Evolutionary conservation across 2,797 vertebrate species (phyloP).

Genomic region (Calcarius lapponicus): DNA sequence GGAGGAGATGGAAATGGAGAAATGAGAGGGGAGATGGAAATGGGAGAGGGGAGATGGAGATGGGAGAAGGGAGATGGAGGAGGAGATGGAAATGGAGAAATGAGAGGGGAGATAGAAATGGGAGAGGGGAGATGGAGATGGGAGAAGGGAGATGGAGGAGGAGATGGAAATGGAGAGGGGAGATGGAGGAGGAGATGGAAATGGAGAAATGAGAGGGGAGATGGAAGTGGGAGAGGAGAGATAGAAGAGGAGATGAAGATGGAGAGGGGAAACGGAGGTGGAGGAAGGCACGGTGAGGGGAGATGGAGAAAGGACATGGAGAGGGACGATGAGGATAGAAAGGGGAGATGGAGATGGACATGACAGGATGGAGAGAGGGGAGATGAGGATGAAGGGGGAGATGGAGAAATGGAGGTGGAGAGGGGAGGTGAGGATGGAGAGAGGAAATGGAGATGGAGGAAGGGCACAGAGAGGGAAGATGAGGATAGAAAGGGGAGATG

Average conservation of each 20-base stretch:
- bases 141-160: no score
- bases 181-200: no score
- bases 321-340: background rate
- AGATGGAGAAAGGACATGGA: background rate
- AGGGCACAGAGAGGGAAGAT: background rate
- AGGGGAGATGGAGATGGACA: background rate
- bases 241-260: background rate
- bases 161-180: background rate
- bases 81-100: no score
- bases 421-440: background rate
- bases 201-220: background rate
- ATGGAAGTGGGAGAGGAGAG: no score
- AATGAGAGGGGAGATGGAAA: background rate
- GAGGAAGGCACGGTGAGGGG: background rate
- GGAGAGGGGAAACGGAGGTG: background rate
- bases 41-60: background rate
- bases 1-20: background rate
- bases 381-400: no score
- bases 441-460: no score
- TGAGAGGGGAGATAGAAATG: background rate
- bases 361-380: background rate
- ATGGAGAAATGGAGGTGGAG: background rate
- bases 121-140: background rate
- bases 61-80: no score
- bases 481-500: background rate